A percentile compares a stretch with the other conserved stretches of the same genome.
phyloP scores from a whole-genome alignment of 1,140 invertebrate species.

The Homarus americanus region DNA sequence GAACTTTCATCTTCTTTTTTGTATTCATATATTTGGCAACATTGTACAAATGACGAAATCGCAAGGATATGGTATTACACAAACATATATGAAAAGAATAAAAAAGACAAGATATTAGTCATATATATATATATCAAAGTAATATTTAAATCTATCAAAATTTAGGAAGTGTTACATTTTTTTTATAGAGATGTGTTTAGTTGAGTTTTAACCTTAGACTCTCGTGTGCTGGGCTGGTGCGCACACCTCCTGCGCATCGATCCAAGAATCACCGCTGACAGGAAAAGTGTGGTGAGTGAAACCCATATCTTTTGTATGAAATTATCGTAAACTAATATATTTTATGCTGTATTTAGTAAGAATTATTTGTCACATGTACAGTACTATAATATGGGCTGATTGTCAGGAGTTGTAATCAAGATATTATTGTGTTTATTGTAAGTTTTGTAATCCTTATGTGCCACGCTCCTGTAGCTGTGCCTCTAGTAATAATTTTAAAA shows the following conservation, averaged over 20 bases:
- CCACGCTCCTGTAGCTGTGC: conserved; percentile 37
- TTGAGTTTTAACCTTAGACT: not conserved
- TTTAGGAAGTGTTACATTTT: not conserved
- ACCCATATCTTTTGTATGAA: conserved; percentile 42
- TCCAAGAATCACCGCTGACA: conserved; percentile 57
- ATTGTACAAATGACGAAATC: conserved; percentile 50
- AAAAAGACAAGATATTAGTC: not conserved
- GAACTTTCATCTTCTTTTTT: not conserved
- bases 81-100: not conserved
- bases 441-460: conserved; percentile 33
- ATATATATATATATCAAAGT: not conserved
- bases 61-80: not conserved
- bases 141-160: not conserved
- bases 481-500: conserved; percentile 16
- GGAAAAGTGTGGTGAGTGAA: conserved; percentile 44
- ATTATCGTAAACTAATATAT: not conserved
- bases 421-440: not conserved
- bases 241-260: conserved; percentile 61
- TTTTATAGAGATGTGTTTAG: not conserved
- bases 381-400: not conserved
- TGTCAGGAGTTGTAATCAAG: conserved; percentile 58
- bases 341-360: not conserved
- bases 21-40: conserved; percentile 19
- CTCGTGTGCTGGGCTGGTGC: conserved; percentile 27
- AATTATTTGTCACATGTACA: not conserved